Percentiles rank a stretch among this genome's conserved stretches.
Conservation (phyloP, 2,888 invertebrate genomes). For the Drosophila prostipennis region DNA sequence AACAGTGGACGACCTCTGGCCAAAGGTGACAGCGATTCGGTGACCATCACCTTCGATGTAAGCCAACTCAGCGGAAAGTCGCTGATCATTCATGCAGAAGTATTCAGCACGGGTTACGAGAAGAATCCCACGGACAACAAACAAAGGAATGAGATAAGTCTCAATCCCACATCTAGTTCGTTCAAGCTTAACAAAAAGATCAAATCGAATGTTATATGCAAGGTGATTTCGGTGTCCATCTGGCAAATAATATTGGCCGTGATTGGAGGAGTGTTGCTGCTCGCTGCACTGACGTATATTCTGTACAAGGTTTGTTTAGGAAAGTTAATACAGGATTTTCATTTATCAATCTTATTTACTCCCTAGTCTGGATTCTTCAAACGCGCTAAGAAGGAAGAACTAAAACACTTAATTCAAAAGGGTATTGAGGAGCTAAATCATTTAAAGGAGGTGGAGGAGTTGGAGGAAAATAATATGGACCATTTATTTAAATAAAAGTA, state of each 20-base stretch:
- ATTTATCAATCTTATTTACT: conserved; percentile 30
- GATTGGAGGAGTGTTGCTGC: conserved; percentile 84
- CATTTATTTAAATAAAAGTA: too few species aligned
- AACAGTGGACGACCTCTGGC: conserved; percentile 79
- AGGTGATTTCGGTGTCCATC: conserved; percentile 79
- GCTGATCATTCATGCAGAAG: conserved; percentile 80
- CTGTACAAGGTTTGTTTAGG: conserved; percentile 80
- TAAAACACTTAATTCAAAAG: conserved; percentile 65
- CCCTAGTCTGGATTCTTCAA: conserved; percentile 85
- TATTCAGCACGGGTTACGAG: conserved; percentile 83
- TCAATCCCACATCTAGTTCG: conserved; percentile 68
- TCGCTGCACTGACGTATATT: conserved; percentile 82
- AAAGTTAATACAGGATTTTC: rapidly evolving
- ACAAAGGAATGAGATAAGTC: conserved; percentile 66
- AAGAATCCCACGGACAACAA: conserved; percentile 76
- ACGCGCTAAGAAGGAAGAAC: conserved; percentile 73
- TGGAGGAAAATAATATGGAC: conserved; percentile 83
- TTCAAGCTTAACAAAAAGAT: conserved; percentile 74
- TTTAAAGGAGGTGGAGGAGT: conserved; percentile 64
- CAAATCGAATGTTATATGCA: conserved; percentile 83
- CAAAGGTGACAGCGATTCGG: conserved; percentile 69
- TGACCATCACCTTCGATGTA: conserved; percentile 81
- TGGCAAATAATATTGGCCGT: conserved; percentile 85
- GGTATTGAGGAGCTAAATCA: neutral
- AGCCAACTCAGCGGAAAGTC: conserved; percentile 74